Base-by-base conservation (phyloP, 2,888 invertebrate genomes). In the Limenitis camilla region DNA sequence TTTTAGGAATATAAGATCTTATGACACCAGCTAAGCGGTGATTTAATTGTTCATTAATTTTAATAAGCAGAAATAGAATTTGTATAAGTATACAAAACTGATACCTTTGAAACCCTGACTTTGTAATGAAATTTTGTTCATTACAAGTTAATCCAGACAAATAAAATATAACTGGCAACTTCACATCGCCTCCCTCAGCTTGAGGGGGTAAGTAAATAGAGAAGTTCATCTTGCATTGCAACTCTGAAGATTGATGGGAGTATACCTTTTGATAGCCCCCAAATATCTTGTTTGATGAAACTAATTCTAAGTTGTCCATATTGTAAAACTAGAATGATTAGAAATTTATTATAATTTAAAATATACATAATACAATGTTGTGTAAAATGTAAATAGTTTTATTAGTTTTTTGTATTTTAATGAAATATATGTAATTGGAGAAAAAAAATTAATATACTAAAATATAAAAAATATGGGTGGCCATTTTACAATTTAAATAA, bases 111-210 rank as follows among this genome's bases (percentile, higher is more conserved):
- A 95, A 94, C n/a, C 98, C 98, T 41, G 97, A 92, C 83, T 99
- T 99, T 46, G 94, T 92, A 59, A 98, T 93, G 71, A 99, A 98
- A 85, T 99, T 99, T 69, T 95, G 93, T 78, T 99, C 98, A 8
- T 92, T 96, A 76, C 99, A 99, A 0, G 95, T 95, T 31, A 99
- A 87, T 1, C 98, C 97, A 36, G 97, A 97, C 0, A 98, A 87
- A 90, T 93, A 98, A 75, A 96, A 98, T 8, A 98, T 88, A 0
- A 96, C 94, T 1, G 98, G 96, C 32, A 94, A 81, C 64, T 89
- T 88, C 10, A 81, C 81, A 67, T 91, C 90, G 3, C 89, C 88
- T 48, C 86, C 84, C 57, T 91, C 90, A 0, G 89, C 88, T 69
- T 94, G 91, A 0, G 96, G 93, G 10, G 99, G 99, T 46, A 98